phyloP scores from a whole-genome alignment of 2,113 vertebrate genomes.

The Charadrius vociferus region DNA sequence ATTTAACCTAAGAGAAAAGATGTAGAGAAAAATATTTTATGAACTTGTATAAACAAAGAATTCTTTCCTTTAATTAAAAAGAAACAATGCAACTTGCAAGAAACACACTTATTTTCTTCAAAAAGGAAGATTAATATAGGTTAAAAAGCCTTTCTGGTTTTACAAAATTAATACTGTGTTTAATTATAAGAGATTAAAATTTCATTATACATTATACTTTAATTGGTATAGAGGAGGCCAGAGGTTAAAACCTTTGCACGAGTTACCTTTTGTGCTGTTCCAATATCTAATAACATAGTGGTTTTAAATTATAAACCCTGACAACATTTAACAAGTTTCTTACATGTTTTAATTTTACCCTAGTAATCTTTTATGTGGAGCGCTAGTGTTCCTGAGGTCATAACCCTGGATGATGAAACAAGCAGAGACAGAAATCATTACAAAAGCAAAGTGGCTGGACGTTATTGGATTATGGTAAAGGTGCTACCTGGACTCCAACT shows the following conservation, averaged over 20 bases:
- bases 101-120: slow-evolving; percentile 58
- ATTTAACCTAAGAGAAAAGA: slow-evolving; percentile 53
- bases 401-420: slow-evolving; percentile 38
- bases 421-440: slow-evolving; percentile 20
- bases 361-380: slow-evolving; percentile 58
- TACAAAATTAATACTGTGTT: slow-evolving; percentile 67
- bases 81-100: slow-evolving; percentile 46
- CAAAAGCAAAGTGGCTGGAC: background rate
- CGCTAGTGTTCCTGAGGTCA: slow-evolving; percentile 6
- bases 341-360: slow-evolving; percentile 68
- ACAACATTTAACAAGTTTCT: slow-evolving; percentile 66
- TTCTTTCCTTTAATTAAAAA: slow-evolving; percentile 64
- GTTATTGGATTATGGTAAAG: background rate
- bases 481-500: background rate
- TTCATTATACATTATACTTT: slow-evolving; percentile 58
- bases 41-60: slow-evolving; percentile 57
- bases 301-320: slow-evolving; percentile 64
- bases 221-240: slow-evolving; percentile 52
- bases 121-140: slow-evolving; percentile 59
- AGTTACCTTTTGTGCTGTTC: slow-evolving; percentile 54
- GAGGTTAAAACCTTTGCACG: slow-evolving; percentile 47
- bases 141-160: slow-evolving; percentile 68
- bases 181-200: slow-evolving; percentile 75
- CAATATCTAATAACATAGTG: slow-evolving; percentile 59
- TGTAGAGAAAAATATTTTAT: slow-evolving; percentile 43